Percentiles rank a stretch among this genome's conserved stretches.
Conservation (phyloP, 2,888 invertebrate genomes). For the Andrena marginata region DNA sequence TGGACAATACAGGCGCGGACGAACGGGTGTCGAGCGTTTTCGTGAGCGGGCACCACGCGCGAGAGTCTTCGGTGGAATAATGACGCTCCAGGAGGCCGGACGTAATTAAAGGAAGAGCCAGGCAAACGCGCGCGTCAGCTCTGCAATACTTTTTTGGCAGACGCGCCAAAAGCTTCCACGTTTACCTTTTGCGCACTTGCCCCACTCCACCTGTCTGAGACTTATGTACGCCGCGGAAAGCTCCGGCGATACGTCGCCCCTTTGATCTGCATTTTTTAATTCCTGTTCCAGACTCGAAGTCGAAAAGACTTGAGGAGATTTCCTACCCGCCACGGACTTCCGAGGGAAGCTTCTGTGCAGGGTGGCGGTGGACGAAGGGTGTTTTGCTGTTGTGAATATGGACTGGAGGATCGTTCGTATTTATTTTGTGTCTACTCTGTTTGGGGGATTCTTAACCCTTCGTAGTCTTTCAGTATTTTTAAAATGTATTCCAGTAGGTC, state of each 20-base stretch:
- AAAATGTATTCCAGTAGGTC: no score
- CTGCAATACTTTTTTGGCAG: constrained; percentile 41
- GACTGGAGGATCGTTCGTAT: no score
- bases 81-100: constrained; percentile 47
- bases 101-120: constrained; percentile 63
- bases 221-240: background rate
- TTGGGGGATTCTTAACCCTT: no score
- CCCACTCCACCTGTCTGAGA: background rate
- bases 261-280: constrained; percentile 12
- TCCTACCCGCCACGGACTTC: background rate
- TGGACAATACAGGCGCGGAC: background rate
- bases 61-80: constrained; percentile 45
- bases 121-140: background rate
- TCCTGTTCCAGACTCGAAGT: background rate
- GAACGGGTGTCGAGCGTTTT: constrained; percentile 30
- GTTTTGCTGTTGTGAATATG: no score
- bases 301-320: background rate
- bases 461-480: no score
- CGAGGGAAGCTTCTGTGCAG: background rate
- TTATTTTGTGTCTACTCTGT: no score
- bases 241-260: background rate
- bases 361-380: no score
- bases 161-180: background rate
- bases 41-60: constrained; percentile 8
- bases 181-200: constrained; percentile 7